Evolutionary conservation across 2,888 invertebrate species (phyloP).

Genomic region (Therioaphis trifolii): DNA sequence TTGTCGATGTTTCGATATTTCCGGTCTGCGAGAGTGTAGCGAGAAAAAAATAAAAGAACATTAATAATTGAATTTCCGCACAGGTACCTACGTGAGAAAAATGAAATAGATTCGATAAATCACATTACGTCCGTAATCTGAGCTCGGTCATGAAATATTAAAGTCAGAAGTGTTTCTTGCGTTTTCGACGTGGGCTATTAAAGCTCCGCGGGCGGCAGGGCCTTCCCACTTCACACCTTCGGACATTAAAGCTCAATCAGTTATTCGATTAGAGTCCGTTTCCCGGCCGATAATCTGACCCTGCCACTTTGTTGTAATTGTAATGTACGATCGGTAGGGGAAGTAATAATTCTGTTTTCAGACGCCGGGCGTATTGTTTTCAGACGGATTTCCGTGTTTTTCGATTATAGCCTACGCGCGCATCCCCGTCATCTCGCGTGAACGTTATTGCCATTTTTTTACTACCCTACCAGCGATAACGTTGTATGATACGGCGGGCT

Average conservation of each 20-base stretch:
- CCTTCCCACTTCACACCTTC: neutral
- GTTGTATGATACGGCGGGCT: too few relatives aligned
- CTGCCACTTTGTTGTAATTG: neutral
- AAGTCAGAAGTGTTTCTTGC: neutral
- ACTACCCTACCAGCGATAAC: too few relatives aligned
- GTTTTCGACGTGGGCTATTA: neutral
- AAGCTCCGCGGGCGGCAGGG: neutral
- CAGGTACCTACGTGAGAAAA: neutral
- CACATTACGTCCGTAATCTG: neutral
- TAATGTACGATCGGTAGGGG: too few relatives aligned
- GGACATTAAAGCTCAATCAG: neutral
- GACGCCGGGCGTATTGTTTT: too few relatives aligned
- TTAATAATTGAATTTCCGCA: neutral
- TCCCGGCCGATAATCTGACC: neutral
- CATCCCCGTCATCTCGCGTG: too few relatives aligned
- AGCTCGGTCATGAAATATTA: neutral
- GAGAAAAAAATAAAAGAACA: neutral
- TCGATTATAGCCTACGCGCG: too few relatives aligned
- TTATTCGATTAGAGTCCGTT: neutral
- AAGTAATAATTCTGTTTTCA: too few relatives aligned
- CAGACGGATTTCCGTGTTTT: too few relatives aligned
- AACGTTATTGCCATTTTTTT: too few relatives aligned
- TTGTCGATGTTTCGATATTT: neutral
- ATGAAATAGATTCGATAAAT: conserved; percentile 6
- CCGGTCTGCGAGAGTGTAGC: neutral